Base-by-base conservation (phyloP, 2,113 vertebrate species). In the Stercorarius parasiticus region DNA sequence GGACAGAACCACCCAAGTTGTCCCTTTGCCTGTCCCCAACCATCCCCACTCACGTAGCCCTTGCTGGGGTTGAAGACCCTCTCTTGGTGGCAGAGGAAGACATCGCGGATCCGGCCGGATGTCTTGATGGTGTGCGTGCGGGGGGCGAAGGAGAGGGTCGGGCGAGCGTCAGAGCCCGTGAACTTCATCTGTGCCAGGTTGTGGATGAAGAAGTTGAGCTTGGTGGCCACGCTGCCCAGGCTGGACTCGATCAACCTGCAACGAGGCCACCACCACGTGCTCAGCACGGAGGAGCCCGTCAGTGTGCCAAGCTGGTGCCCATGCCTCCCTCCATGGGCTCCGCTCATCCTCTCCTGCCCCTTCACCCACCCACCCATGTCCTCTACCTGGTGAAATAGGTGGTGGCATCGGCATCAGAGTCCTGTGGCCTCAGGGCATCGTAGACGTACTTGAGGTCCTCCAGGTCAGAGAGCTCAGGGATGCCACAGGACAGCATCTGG, bases 101-200 rank as follows among this genome's bases (percentile, higher is more conserved):
- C 98, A 40, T 98, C 98, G 13, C 77, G 95, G 98, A 99, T 99
- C 88, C 97, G 81, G 55, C 99, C 98, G 29, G 98, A 98, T 5
- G 96, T 98, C 96, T 99, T 98, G 47, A 98, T 87, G 0, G 98
- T 99, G 95, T 99, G 97, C 0, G 98, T 97, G 32, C 99, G 98
- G 2, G 99, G 99, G 8, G 99, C 99, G 11, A 99, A 99, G 26
- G 99, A 99, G 38, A 99, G 98, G 13, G 98, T 92, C 1, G 99
- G 98, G 3, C 98, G 98, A 21, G 99, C 98, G 2, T 99, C 99
- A 0, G 98, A 98, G 15, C 99, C 98, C 0, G 98, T 95, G 85
- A 99, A 99, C 97, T 99, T 99, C 99, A 99, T 99, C 98, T 99
- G 99, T 2, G 99, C 99, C 98, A 99, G 97, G 93, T 99, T 99